Percentiles rank a stretch among this genome's conserved stretches.
Evolutionary conservation across 2,113 vertebrate genomes (phyloP).

Genomic region (Nematolebias whitei): DNA sequence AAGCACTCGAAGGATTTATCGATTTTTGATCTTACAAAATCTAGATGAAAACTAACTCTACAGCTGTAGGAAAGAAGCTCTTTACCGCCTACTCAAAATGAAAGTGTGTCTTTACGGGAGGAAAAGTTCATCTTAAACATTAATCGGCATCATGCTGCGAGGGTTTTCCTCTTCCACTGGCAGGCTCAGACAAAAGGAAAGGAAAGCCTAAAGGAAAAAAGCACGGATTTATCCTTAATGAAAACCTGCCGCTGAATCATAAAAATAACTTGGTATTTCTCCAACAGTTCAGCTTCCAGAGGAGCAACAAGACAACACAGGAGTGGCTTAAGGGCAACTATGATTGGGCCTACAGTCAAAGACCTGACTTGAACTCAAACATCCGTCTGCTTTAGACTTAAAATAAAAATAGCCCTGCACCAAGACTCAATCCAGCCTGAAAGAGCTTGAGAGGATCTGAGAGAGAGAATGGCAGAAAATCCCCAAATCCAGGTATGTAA

Average conservation of each 20-base stretch:
- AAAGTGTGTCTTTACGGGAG: neutral
- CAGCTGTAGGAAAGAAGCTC: neutral
- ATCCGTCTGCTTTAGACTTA: neutral
- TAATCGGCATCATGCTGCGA: neutral
- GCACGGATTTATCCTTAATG: neutral
- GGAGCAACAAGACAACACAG: neutral
- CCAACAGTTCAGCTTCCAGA: neutral
- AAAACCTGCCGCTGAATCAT: neutral
- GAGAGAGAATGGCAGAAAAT: neutral
- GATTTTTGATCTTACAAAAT: neutral
- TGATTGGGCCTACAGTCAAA: neutral
- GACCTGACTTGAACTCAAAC: slow-evolving; percentile 1
- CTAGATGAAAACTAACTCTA: neutral
- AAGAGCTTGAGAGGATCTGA: slow-evolving; percentile 13
- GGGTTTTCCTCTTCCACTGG: neutral
- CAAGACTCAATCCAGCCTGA: neutral
- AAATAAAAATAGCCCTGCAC: neutral
- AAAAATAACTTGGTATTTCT: too few species aligned
- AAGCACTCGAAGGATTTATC: neutral
- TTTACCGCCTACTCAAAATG: neutral
- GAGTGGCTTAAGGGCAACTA: neutral
- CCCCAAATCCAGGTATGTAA: slow-evolving; percentile 22
- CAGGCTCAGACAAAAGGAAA: neutral
- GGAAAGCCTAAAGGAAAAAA: neutral
- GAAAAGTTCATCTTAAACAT: neutral